phyloP scores from a whole-genome alignment of 37 sponge, comb jelly and placozoan genomes.

The Cladorhizidae sp. region DNA sequence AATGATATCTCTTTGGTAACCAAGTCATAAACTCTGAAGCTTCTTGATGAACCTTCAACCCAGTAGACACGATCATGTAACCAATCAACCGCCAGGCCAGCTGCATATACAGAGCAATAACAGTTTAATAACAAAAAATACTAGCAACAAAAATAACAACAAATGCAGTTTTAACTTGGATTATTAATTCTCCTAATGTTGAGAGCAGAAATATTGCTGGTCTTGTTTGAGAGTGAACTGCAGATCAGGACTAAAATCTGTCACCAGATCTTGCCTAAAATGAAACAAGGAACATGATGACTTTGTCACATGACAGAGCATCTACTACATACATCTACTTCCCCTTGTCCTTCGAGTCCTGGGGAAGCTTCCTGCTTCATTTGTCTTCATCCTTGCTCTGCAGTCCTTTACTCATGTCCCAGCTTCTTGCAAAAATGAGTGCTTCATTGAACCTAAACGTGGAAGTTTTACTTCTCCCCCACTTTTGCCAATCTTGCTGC shows the following conservation, averaged over 20 bases:
- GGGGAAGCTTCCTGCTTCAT: no score
- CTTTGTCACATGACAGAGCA: no score
- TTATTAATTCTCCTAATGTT: neutral
- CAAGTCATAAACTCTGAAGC: constrained; percentile 25
- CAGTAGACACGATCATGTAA: constrained; percentile 55
- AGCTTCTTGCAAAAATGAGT: no score
- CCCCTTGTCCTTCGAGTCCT: no score
- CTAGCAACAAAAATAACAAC: no score
- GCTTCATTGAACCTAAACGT: no score
- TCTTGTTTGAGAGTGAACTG: neutral
- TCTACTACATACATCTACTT: no score
- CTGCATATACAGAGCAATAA: neutral
- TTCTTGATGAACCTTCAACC: neutral
- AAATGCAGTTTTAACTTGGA: constrained; percentile 1
- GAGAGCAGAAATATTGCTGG: neutral
- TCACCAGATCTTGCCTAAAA: neutral
- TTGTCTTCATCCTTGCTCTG: no score
- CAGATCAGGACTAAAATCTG: neutral
- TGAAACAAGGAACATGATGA: neutral
- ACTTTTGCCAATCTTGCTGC: no score
- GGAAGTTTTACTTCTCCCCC: no score
- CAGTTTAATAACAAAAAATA: no score
- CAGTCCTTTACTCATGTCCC: no score
- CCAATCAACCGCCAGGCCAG: constrained; percentile 58
- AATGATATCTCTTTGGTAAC: neutral